Evolutionary conservation across 2,797 vertebrate genomes (phyloP), one percentile per base, ranked within the genome.

Genomic region (Lagocephalus sceleratus): DNA sequence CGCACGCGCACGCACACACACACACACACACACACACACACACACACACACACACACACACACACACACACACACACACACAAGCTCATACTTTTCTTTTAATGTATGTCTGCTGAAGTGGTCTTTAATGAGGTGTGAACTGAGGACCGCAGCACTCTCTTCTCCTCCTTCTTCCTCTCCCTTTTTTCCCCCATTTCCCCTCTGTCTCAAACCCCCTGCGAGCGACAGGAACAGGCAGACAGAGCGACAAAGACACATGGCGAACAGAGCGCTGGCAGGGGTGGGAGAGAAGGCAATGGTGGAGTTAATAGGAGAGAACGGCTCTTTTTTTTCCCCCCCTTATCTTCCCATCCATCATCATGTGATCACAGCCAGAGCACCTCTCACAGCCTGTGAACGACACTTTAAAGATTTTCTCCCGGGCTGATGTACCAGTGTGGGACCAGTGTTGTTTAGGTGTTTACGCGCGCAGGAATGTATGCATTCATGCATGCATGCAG

Each of bases 121-220:
- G 60, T 78, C 82, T 87, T 83, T 87, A 89, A 87, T 88, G 86
- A 89, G 82, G 82, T 85, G 79, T 87, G 81, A 83, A 83, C 68
- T 75, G 73, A 78, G 56, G 68, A 76, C 70, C 76, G 61, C 79
- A 69, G 53, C 72, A 60, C 61, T 57, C 75, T 77, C 60, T 51
- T 42, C 57, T 54, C 69, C 57, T 43, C 57, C 50, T 19, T n/a
- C 47, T 38, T 46, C 54, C 48, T 54, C 63, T 54, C 43, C 63
- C 60, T 64, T 44, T 56, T 57, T 81, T 77, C 69, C 71, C 72
- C 81, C 77, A 74, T 53, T 54, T 44, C 42, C 19, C 10, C 22
- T 3, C 16, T 26, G 19, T 49, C 59, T 53, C 46, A 59, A 54
- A 60, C 20, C 63, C 68, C 20, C 56, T 47, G 60, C 66, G 57